Percentiles rank a stretch among this genome's conserved stretches.
These are phyloP conservation scores for Muscicapa comitata DNA, from an alignment of 2,797 vertebrate species.

Conservation along the genomic window DNA sequence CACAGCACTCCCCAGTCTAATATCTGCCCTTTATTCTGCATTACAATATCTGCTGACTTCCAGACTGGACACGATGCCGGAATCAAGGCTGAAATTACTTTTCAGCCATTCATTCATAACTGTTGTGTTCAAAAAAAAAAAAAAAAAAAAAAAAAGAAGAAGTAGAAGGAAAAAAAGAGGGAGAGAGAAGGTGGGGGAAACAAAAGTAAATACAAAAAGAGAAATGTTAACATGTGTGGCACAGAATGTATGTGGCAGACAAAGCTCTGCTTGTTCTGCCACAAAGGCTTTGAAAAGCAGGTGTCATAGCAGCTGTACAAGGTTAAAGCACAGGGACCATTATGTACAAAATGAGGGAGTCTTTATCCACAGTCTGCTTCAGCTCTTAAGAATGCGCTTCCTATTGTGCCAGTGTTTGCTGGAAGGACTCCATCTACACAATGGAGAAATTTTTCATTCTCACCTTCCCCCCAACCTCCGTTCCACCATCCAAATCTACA, in stretches of 20 bases:
- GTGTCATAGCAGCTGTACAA: conserved; percentile 71
- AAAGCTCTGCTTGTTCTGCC: conserved; percentile 68
- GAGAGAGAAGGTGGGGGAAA: conserved; percentile 52
- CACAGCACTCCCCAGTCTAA: not conserved
- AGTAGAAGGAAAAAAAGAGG: not conserved
- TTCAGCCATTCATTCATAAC: conserved; percentile 61
- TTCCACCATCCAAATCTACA: conserved; percentile 69
- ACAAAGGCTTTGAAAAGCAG: conserved; percentile 70
- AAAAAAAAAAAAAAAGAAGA: not conserved
- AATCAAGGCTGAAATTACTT: conserved; percentile 62
- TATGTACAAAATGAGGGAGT: conserved; percentile 69
- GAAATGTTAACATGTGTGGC: conserved; percentile 67
- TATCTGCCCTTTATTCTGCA: conserved; percentile 34
- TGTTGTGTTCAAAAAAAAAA: not conserved
- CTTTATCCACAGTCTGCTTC: conserved; percentile 67
- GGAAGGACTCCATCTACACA: conserved; percentile 69
- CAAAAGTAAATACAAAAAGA: conserved; percentile 69
- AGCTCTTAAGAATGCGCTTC: conserved; percentile 69
- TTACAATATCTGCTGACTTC: not conserved
- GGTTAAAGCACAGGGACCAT: conserved; percentile 69
- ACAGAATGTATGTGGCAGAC: conserved; percentile 61
- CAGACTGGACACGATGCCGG: not conserved
- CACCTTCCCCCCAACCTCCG: conserved; percentile 72
- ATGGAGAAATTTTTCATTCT: conserved; percentile 67
- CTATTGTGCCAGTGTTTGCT: conserved; percentile 70